Percentiles rank a stretch among this genome's conserved stretches.
Conservation (phyloP, 2,797 vertebrate species). For the Galaxias olidus region DNA sequence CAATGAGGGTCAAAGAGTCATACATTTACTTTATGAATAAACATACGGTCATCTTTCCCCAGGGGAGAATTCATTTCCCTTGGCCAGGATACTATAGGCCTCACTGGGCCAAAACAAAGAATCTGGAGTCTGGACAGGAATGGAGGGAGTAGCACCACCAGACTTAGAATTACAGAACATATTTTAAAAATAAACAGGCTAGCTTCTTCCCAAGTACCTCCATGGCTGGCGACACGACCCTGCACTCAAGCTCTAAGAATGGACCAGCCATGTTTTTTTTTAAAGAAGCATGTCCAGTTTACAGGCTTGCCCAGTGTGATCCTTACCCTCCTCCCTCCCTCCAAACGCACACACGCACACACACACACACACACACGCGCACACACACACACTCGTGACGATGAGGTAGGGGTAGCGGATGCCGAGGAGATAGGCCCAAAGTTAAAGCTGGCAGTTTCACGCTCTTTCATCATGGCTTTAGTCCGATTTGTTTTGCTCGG, state of each 20-base stretch:
- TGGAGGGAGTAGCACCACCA: conserved; percentile 29
- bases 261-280: conserved; percentile 35
- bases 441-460: conserved; percentile 59
- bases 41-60: conserved; percentile 35
- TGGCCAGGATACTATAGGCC: conserved; percentile 56
- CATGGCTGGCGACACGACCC: conserved; percentile 13
- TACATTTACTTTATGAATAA: conserved; percentile 39
- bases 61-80: conserved; percentile 49
- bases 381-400: background rate
- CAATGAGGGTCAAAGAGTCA: conserved; percentile 32
- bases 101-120: conserved; percentile 67
- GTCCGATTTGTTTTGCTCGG: conserved; percentile 62
- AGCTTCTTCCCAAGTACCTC: conserved; percentile 16
- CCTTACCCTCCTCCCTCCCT: background rate
- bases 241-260: conserved; percentile 27
- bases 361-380: too few species aligned
- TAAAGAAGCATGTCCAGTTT: conserved; percentile 27
- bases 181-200: conserved; percentile 4
- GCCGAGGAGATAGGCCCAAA: conserved; percentile 37
- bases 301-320: conserved; percentile 4
- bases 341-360: background rate
- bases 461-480: conserved; percentile 70
- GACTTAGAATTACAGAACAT: conserved; percentile 12
- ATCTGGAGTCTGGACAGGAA: conserved; percentile 44
- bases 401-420: conserved; percentile 27